phyloP scores from a whole-genome alignment of 2,888 invertebrate genomes.

The Phengaris arion region DNA sequence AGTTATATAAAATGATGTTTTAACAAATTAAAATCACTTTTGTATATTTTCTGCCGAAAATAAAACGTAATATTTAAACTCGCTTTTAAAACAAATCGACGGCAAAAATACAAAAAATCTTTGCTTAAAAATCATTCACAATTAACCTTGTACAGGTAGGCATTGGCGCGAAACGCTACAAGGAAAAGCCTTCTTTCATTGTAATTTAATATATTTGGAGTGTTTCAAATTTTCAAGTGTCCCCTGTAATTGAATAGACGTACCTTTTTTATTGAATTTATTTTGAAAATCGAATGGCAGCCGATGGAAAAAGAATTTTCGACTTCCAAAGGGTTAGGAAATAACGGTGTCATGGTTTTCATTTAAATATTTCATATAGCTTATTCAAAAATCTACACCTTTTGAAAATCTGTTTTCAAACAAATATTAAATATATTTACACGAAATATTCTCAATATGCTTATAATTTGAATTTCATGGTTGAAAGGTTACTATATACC shows the following conservation, averaged over 20 bases:
- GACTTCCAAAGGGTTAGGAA: not conserved
- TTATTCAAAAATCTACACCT: not conserved
- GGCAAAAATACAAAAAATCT: conserved; percentile 3
- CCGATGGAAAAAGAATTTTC: not conserved
- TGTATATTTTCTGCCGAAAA: too few relatives aligned
- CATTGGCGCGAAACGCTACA: not conserved
- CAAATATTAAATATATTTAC: too few relatives aligned
- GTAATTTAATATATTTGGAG: conserved; percentile 21
- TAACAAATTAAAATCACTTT: not conserved
- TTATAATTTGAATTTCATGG: too few relatives aligned
- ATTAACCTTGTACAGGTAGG: not conserved
- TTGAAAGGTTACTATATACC: too few relatives aligned
- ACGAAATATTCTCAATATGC: too few relatives aligned
- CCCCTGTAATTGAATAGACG: conserved; percentile 16
- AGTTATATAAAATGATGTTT: not conserved
- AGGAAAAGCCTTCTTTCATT: conserved; percentile 23
- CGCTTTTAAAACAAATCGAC: conserved; percentile 13
- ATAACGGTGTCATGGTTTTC: not conserved
- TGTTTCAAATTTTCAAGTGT: conserved; percentile 20
- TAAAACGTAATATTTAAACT: not conserved
- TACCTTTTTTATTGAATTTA: conserved; percentile 21
- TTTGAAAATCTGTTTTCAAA: too few relatives aligned
- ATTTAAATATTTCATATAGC: not conserved
- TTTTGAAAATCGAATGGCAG: not conserved
- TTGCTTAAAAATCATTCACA: conserved; percentile 16